These are phyloP conservation scores for Tetramorium parvispinum DNA, from an alignment of 1,140 invertebrate genomes.

Conservation along the genomic window DNA sequence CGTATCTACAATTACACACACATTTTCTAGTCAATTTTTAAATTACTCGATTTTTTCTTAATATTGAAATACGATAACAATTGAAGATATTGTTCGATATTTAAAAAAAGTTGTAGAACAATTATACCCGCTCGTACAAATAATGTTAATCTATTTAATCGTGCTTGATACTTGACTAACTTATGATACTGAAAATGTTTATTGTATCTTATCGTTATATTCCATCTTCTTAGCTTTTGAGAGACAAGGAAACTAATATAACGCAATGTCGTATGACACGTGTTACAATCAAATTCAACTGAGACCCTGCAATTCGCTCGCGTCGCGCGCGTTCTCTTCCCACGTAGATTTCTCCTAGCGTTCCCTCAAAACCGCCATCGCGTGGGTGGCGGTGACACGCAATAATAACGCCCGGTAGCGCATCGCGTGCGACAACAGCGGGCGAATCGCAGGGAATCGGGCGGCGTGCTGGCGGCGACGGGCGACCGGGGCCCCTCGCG, in stretches of 20 bases:
- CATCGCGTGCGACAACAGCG: slow-evolving; percentile 85
- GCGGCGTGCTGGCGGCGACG: slow-evolving; percentile 48
- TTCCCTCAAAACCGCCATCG: slow-evolving; percentile 67
- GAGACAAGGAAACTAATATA: not conserved
- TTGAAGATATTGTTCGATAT: not conserved
- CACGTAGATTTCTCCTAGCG: slow-evolving; percentile 33
- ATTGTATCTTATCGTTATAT: not conserved
- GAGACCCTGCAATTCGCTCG: not conserved
- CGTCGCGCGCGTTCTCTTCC: not conserved
- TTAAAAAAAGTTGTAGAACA: not conserved
- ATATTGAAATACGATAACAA: not conserved
- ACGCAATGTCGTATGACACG: not conserved
- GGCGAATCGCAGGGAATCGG: slow-evolving; percentile 73
- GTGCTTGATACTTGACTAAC: too few species aligned
- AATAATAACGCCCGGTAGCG: slow-evolving; percentile 79
- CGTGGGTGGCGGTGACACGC: slow-evolving; percentile 82
- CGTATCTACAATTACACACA: not conserved
- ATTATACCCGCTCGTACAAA: not conserved
- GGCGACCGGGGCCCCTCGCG: slow-evolving; percentile 54
- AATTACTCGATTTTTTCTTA: not conserved
- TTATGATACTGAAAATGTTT: not conserved
- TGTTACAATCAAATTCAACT: not conserved
- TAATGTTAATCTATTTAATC: not conserved
- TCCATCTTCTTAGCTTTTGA: not conserved
- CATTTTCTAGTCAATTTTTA: not conserved